These are phyloP conservation scores for Apteryx owenii DNA, from an alignment of 2,113 vertebrate genomes.

Conservation along the genomic window DNA sequence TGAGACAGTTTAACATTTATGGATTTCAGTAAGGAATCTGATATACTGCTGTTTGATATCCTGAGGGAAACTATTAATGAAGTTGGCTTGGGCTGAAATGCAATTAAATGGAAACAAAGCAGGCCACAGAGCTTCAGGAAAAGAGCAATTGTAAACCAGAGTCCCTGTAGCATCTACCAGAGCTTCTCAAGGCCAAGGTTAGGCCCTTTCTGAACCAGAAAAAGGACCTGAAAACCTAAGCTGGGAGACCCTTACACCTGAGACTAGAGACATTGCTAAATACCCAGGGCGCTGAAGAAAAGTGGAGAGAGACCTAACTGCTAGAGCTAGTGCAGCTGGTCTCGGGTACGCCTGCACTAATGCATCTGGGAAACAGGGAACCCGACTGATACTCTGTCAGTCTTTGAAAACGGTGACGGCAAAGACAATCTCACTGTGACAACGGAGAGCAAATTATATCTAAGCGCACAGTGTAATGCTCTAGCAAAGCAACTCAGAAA, in stretches of 20 bases:
- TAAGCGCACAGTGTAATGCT: neutral
- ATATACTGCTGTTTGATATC: conserved; percentile 11
- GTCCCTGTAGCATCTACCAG: neutral
- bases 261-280: neutral
- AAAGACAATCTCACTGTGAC: neutral
- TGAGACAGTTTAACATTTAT: conserved; percentile 15
- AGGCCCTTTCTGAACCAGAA: neutral
- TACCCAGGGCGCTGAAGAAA: neutral
- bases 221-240: neutral
- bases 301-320: neutral
- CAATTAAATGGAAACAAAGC: conserved; percentile 23
- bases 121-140: neutral
- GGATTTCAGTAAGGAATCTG: conserved; percentile 32
- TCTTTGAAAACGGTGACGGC: neutral
- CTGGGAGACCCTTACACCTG: neutral
- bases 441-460: neutral
- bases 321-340: neutral
- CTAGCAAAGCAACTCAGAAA: neutral
- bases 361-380: neutral
- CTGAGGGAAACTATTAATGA: conserved; percentile 36
- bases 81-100: conserved; percentile 16
- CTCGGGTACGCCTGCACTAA: neutral
- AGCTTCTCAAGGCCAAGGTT: neutral
- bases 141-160: neutral
- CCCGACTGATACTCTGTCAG: neutral